Evolutionary conservation across 2,888 invertebrate genomes (phyloP).

Genomic region (Hymenopus coronatus): DNA sequence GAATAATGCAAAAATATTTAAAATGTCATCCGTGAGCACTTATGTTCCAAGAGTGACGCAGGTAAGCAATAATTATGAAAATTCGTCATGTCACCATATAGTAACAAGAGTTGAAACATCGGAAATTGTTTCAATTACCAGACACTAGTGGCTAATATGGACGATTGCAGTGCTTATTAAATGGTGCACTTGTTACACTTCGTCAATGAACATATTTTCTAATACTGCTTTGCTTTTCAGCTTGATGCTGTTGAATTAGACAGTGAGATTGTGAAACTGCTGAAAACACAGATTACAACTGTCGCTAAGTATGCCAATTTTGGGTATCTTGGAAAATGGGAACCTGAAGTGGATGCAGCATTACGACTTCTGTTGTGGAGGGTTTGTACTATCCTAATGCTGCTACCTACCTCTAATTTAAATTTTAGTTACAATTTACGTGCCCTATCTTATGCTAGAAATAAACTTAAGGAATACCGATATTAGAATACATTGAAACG

Average conservation of each 20-base stretch:
- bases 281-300: slow-evolving; percentile 63
- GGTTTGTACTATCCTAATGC: slow-evolving; percentile 35
- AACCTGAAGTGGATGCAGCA: slow-evolving; percentile 69
- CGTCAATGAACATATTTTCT: background rate
- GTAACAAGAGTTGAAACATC: no score
- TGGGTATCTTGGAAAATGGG: slow-evolving; percentile 49
- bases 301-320: slow-evolving; percentile 66
- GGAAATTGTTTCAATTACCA: no score
- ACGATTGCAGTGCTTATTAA: no score
- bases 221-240: slow-evolving; percentile 45
- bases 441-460: no score
- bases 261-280: slow-evolving; percentile 69
- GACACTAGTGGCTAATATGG: no score
- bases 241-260: slow-evolving; percentile 80
- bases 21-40: background rate
- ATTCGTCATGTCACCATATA: no score
- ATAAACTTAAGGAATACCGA: no score
- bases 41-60: slow-evolving; percentile 50
- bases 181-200: no score
- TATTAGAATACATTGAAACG: no score
- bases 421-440: no score
- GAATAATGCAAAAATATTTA: background rate
- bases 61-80: slow-evolving; percentile 38
- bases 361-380: slow-evolving; percentile 67
- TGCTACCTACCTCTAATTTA: no score